Evolutionary conservation across 2,113 vertebrate genomes (phyloP).

Genomic region (Myiozetetes cayanensis): DNA sequence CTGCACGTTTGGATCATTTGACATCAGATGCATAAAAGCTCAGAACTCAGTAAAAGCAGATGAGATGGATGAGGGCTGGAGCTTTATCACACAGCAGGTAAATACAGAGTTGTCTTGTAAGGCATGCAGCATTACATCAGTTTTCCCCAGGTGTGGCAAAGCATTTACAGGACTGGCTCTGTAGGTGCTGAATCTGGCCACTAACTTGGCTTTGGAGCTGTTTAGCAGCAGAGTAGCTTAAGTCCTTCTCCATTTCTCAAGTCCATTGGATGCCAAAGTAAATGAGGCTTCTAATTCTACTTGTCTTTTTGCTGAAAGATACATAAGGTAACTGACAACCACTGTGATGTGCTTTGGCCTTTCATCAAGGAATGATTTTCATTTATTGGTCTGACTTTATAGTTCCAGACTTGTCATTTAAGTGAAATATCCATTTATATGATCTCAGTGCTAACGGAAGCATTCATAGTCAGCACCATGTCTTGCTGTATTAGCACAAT

Average conservation of each 20-base stretch:
- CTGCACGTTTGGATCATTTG: background rate
- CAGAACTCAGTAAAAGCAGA: background rate
- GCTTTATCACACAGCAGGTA: rapidly evolving
- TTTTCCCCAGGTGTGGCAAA: background rate
- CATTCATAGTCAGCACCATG: background rate
- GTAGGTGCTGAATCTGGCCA: background rate
- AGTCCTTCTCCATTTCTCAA: background rate
- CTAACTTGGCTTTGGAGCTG: background rate
- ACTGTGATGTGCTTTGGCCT: background rate
- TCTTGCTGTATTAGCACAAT: background rate
- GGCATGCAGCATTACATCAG: rapidly evolving
- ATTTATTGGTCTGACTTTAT: background rate
- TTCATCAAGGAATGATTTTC: background rate
- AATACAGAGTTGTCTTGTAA: background rate
- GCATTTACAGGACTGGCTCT: background rate
- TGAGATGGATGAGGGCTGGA: background rate
- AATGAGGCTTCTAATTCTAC: background rate
- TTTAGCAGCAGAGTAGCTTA: background rate
- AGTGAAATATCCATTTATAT: background rate
- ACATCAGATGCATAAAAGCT: background rate
- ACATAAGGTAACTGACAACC: background rate
- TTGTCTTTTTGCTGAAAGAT: background rate
- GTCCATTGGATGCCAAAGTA: background rate
- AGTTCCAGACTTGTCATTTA: background rate
- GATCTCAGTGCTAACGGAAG: rapidly evolving